Evolutionary conservation across 2,797 vertebrate genomes (phyloP), one percentile per base, ranked within the genome.

Genomic region (Lithobates sylvaticus): DNA sequence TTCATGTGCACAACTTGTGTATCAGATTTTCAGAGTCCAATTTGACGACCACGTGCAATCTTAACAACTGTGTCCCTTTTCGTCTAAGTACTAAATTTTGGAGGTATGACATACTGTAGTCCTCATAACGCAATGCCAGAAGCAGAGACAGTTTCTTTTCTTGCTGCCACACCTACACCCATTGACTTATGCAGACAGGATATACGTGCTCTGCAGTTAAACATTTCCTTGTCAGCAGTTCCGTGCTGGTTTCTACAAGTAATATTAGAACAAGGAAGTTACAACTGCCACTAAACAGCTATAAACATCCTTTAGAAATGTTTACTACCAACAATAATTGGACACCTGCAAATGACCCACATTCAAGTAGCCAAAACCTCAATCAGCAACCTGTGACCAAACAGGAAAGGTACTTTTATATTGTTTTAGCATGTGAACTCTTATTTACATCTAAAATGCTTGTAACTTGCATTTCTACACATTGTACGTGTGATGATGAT

Each of bases 181-280:
- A 3, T 50, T 12, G 21, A 73, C n/a, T 69, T 32, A 23, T 81
- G 39, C 6, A 76, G 32, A 71, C 84, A 81, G 78, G 44, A 81
- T 75, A 71, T 75, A 64, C 13, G 27, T 39, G 72, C 21, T 10
- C 27, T 44, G 12, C 10, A 3, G 47, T 64, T 72, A 78, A 75
- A 86, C 54, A 83, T 26, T 36, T 68, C 54, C 80, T 70, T 54
- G 36, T 73, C 34, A 83, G 21, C 68, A 64, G 70, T 34, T 42
- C 34, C 67, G n/a, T 26, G 23, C 12, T 78, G 29, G 9, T 21
- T 47, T 4, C 15, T 76, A n/a, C 29, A 26, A 36, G 70, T 13
- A 54, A 23, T 7, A 32, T 26, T 27, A 58, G 27, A 83, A 83
- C 23, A 54, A 87, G 85, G 80, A 87, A 87, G 85, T 81, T n/a